Conservation (phyloP, 2,888 invertebrate genomes). For the Bellardia bayeri region DNA sequence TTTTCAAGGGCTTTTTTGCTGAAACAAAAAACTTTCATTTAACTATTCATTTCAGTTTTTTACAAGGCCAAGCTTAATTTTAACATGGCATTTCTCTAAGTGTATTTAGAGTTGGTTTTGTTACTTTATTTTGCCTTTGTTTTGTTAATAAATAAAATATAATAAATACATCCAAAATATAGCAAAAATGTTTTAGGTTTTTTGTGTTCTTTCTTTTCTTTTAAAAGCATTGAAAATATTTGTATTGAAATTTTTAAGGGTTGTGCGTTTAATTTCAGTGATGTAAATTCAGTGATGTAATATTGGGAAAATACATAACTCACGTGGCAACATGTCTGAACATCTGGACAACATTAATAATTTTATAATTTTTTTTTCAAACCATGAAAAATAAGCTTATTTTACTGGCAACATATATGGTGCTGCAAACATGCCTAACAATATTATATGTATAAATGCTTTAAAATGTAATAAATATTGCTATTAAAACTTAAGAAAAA, state of each 20-base stretch:
- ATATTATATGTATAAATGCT: no score
- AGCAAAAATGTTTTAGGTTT: constrained; percentile 61
- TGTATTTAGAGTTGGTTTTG: constrained; percentile 72
- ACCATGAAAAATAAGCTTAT: no score
- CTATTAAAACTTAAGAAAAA: no score
- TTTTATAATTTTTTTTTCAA: no score
- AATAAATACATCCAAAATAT: constrained; percentile 62
- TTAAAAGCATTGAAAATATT: constrained; percentile 7
- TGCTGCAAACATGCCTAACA: no score
- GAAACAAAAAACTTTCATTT: constrained; percentile 74
- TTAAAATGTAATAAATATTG: no score
- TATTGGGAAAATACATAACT: no score
- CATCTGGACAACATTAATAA: no score
- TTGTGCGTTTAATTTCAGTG: not conserved
- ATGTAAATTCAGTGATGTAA: no score
- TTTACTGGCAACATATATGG: no score
- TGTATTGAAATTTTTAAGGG: constrained; percentile 11
- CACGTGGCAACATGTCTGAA: no score
- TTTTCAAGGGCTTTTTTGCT: constrained; percentile 57
- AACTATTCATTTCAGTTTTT: constrained; percentile 71
- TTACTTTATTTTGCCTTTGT: constrained; percentile 58
- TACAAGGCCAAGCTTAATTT: constrained; percentile 58
- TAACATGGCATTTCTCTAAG: constrained; percentile 65
- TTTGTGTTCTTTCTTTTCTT: not conserved
- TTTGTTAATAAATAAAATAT: constrained; percentile 42